Evolutionary conservation across 2,888 invertebrate genomes (phyloP), one percentile per base, ranked within the genome.

Genomic region (Apoda limacodes): DNA sequence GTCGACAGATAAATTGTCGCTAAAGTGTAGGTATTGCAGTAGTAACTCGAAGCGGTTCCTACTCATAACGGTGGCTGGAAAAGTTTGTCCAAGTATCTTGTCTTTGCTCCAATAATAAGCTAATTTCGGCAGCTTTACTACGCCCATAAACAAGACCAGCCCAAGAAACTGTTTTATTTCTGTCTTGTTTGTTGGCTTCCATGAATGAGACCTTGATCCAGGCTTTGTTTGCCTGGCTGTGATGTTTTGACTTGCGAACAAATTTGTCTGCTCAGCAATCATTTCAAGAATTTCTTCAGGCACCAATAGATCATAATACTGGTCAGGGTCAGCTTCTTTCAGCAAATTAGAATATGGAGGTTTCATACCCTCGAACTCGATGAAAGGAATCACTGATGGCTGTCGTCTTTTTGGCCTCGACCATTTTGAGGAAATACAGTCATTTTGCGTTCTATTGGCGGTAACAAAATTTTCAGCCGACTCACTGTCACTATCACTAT

Each of bases 161-260:
- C 46, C 49, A 46, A 50, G 34, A 42, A 49, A 45, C 30, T 35
- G 39, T 48, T 48, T 44, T 35, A 48, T 50, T 40, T 49, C 49
- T 32, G 34, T 30, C 38, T 42, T 46, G 42, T 42, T 34, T 34
- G 44, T 48, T 44, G 48, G 47, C 35, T 42, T 44, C 51, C 51
- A 52, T 34, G 35, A 35, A 42, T 46, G 42, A 36, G 45, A 45
- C 27, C 49, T 37, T 37, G 45, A 44, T 35, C 33, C 34, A 37
- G 41, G 40, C 32, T 42, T 42, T 34, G 39, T 43, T 37, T 43
- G 35, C 30, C 43, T 44, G 37, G 44, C 39, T 45, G 43, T 40
- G 42, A 44, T 34, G 40, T 37, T 39, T 46, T 48, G 43, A 34
- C 29, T 40, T 34, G 48, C 42, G 30, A 48, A 50, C 32, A 43